Conservation (phyloP, 1,140 invertebrate species). For the Caenorhabditis inopinata region DNA sequence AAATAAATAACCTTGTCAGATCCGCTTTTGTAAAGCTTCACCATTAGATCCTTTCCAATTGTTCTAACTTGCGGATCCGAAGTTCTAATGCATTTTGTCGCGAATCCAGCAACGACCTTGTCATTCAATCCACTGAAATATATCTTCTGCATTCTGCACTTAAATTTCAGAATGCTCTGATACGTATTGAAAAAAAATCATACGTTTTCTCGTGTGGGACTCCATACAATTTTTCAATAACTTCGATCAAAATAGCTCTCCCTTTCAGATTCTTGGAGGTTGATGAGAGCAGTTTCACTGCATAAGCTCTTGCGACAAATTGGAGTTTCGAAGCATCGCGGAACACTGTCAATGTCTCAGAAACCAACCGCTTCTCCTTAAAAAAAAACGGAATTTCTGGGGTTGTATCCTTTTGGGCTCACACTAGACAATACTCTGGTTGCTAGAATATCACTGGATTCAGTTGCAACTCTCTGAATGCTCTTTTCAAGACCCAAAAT, state of each 20-base stretch:
- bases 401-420: neutral
- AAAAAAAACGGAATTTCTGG: neutral
- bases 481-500: conserved; percentile 11
- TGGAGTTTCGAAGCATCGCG: conserved; percentile 38
- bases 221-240: neutral
- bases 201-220: neutral
- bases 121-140: neutral
- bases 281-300: neutral
- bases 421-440: neutral
- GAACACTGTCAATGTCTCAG: conserved; percentile 20
- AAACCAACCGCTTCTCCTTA: conserved; percentile 24
- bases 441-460: conserved; percentile 12
- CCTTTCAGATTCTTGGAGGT: conserved; percentile 6
- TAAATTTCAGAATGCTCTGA: no score
- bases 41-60: conserved; percentile 15
- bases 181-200: neutral
- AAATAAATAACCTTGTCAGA: neutral
- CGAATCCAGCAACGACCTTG: neutral
- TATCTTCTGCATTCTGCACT: no score
- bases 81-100: conserved; percentile 11
- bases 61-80: neutral
- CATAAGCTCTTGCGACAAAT: neutral
- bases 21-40: conserved; percentile 1
- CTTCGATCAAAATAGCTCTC: neutral
- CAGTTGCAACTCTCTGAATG: conserved; percentile 40